phyloP scores from a whole-genome alignment of 2,113 vertebrate species.

The Mormoops blainvillei region DNA sequence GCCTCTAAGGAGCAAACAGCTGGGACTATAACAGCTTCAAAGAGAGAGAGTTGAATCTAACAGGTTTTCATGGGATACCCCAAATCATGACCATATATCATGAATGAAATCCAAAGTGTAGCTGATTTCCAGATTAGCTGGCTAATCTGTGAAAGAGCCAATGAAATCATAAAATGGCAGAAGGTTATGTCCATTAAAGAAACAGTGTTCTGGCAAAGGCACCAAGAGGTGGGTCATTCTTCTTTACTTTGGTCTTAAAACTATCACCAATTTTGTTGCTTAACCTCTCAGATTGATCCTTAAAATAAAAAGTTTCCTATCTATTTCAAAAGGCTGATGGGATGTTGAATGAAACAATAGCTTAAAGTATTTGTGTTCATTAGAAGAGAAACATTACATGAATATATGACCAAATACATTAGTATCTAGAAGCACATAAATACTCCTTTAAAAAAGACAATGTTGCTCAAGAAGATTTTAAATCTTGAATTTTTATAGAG shows the following conservation, averaged over 20 bases:
- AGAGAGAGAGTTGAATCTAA: not conserved
- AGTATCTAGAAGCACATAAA: not conserved
- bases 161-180: not conserved
- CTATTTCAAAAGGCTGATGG: not conserved
- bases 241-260: not conserved
- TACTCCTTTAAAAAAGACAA: slow-evolving; percentile 8
- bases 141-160: not conserved
- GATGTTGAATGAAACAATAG: not conserved
- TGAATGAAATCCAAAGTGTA: not conserved
- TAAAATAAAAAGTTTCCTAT: slow-evolving; percentile 21
- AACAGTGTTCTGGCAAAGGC: not conserved
- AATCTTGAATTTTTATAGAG: not conserved
- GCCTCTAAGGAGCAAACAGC: not conserved
- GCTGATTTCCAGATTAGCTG: not conserved
- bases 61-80: not conserved
- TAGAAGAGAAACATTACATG: not conserved
- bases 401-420: not conserved
- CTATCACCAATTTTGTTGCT: not conserved
- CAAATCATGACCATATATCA: not conserved
- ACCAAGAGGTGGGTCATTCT: not conserved
- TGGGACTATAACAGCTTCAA: not conserved
- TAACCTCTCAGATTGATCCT: not conserved
- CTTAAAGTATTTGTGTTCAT: not conserved
- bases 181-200: not conserved
- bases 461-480: not conserved